Evolutionary conservation across 2,888 invertebrate species (phyloP), one percentile per base, ranked within the genome.

Genomic region (Malthinus seriepunctatus): DNA sequence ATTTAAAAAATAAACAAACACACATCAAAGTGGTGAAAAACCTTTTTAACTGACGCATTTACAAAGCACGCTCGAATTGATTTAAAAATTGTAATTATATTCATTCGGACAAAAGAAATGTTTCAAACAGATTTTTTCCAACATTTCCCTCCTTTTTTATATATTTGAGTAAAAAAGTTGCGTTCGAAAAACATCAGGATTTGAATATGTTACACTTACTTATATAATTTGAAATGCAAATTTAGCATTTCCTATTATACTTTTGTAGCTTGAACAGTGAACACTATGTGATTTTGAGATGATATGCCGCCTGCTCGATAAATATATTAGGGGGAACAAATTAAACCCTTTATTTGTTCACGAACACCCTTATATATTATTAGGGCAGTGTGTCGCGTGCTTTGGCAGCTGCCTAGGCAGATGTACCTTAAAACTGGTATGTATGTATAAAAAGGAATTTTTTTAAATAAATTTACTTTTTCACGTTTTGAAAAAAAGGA

Each of bases 301-400:
- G 55, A 55, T 55, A 50, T 45, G 35, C 32, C 33, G 12, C 44
- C 33, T 51, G 32, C 31, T 33, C 46, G 33, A 51, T 51, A 45
- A 38, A 48, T 48, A 48, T 33, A 50, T 51, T 49, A 58, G 50
- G 57, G 23, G 57, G 49, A 48, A 38, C 37, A 52, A 39, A 51
- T 50, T 53, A 52, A 63, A 62, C 63, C 63, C 63, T 63, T 63
- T 62, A 60, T 63, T 62, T 63, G 63, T 50, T 51, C 31, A 42
- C 34, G 31, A 23, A 35, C 60, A 52, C 58, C 58, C 58, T 44
- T 56, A 51, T 58, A 42, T 42, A 42, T 42, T 42, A 62, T 59
- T 62, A 54, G 61, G 63, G 59, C 63, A 63, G 59, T 63, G 50
- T 62, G 63, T 63, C 63, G 63, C 63, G 62, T 63, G 63, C 56